phyloP scores from a whole-genome alignment of 1,140 invertebrate genomes.

The Zaprionus vittiger region DNA sequence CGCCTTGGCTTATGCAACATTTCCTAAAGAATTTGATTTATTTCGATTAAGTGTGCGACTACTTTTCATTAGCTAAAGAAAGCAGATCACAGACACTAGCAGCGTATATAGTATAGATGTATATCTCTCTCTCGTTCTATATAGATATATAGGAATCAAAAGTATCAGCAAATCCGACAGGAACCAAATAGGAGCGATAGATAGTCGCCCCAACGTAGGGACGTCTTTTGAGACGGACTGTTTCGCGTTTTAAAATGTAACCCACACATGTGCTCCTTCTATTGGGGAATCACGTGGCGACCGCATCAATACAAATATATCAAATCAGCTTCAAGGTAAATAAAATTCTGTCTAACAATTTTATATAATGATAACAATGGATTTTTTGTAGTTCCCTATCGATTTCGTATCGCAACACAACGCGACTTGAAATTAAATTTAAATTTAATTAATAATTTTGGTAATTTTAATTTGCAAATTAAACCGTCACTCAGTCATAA shows the following conservation, averaged over 20 bases:
- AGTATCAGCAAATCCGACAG: slow-evolving; percentile 11
- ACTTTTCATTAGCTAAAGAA: slow-evolving; percentile 26
- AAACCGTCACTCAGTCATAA: slow-evolving; percentile 28
- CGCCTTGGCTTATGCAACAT: slow-evolving; percentile 77
- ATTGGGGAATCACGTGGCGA: slow-evolving; percentile 50
- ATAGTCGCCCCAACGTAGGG: slow-evolving; percentile 96
- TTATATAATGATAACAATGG: slow-evolving; percentile 31
- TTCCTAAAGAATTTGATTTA: slow-evolving; percentile 38
- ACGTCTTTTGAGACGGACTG: slow-evolving; percentile 97
- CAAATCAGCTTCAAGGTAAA: slow-evolving; percentile 29
- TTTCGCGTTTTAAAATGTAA: slow-evolving; percentile 97
- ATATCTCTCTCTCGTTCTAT: slow-evolving; percentile 5
- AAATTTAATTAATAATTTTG: slow-evolving; percentile 1
- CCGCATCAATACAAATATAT: slow-evolving; percentile 62
- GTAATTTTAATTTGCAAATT: slow-evolving; percentile 12
- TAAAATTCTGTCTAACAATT: slow-evolving; percentile 27
- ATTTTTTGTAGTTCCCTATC: neutral
- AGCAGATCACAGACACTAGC: slow-evolving; percentile 45
- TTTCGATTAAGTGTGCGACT: slow-evolving; percentile 15
- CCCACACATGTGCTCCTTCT: slow-evolving; percentile 92
- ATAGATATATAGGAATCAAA: slow-evolving; percentile 17
- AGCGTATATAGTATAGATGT: neutral
- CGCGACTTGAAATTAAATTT: neutral
- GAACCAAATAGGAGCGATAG: slow-evolving; percentile 7
- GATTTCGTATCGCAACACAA: neutral